Evolutionary conservation across 1,140 invertebrate species (phyloP), one percentile per base, ranked within the genome.

Genomic region (Micrasema minimum): DNA sequence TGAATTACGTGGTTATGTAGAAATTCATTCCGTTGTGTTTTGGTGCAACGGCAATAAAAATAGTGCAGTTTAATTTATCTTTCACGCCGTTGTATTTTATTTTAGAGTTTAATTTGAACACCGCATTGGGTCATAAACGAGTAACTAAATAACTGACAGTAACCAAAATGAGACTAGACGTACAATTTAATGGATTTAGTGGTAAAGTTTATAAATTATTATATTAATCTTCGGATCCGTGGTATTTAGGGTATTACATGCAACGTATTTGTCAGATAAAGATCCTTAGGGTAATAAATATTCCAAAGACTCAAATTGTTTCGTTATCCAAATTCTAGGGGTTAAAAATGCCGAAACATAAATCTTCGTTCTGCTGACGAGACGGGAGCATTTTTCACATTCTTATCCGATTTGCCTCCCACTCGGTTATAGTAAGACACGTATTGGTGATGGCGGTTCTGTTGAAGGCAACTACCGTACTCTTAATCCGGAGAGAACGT

Each of bases 351-450:
- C 26, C 16, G 69, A 61, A 67, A 65, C 68, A 66, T 74, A 74
- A 71, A 74, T 74, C 72, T 74, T 71, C 61, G 55, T 46, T 69
- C 55, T 57, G 67, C 66, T 66, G 69, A 66, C 66, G 67, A 74
- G 72, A 74, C 64, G 72, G 68, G 72, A 67, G 65, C 69, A 74
- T 74, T 74, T 74, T 71, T 74, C 72, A 74, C 71, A 74, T 74
- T 71, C 72, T 74, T 74, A 74, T 74, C 72, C 69, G 72, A 74
- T 74, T 68, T 64, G 61, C 62, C 61, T 64, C 62, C 72, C 69
- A 74, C 67, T 59, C 67, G 59, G 26, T 31, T 31, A 46, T 43
- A 70, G 65, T 64, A 48, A 64, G 53, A 57, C 72, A 69, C 66
- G 71, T 46, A 46, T 26, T 26, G 31, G 55, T 41, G 16, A 48